phyloP scores from a whole-genome alignment of 2,797 vertebrate species.

The Clarias fuscus region DNA sequence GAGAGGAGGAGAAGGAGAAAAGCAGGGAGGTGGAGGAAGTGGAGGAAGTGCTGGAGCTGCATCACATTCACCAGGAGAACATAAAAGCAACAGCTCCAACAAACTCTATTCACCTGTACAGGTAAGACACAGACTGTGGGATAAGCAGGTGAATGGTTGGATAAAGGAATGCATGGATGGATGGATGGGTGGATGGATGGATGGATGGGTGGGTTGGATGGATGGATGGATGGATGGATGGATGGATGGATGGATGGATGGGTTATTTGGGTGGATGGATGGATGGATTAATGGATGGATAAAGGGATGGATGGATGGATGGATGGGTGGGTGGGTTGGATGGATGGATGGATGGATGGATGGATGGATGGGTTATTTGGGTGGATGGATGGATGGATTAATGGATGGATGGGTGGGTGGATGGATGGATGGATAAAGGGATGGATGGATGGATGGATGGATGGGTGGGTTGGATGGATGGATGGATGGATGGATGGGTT shows the following conservation, averaged over 20 bases:
- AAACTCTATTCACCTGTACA: slow-evolving; percentile 89
- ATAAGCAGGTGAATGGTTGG: neutral
- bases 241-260: neutral
- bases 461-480: neutral
- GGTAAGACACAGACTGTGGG: slow-evolving; percentile 68
- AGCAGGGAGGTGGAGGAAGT: slow-evolving; percentile 18
- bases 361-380: neutral
- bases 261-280: too few species aligned
- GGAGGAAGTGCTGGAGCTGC: slow-evolving; percentile 41
- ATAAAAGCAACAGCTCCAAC: slow-evolving; percentile 72
- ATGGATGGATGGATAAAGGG: neutral
- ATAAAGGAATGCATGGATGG: neutral
- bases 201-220: neutral
- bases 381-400: neutral
- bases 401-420: neutral
- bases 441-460: neutral
- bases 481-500: slow-evolving; percentile 18
- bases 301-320: neutral
- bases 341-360: slow-evolving; percentile 18
- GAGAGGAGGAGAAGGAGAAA: slow-evolving; percentile 15
- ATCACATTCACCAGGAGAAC: slow-evolving; percentile 52
- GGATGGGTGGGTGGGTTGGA: neutral
- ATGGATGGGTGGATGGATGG: neutral
- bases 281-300: neutral
- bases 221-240: slow-evolving; percentile 17